Evolutionary conservation across 2,888 invertebrate species (phyloP), one percentile per base, ranked within the genome.

Genomic region (Cepaea hortensis): DNA sequence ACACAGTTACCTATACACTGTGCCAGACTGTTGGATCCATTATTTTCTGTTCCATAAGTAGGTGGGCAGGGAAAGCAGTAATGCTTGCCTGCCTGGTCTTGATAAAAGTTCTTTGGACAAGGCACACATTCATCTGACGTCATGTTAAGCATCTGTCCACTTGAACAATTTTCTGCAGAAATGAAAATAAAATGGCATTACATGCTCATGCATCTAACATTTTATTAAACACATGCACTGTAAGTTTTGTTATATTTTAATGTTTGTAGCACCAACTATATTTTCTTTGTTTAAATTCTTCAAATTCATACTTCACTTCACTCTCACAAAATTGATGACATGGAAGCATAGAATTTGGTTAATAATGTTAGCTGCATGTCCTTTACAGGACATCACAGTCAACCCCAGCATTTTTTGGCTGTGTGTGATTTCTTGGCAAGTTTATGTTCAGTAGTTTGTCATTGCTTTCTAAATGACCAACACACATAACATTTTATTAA

Each of bases 41-140:
- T 46, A 6, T 50, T 62, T 46, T 87, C 84, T 18, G 88, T 84
- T 35, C 80, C 84, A 75, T 48, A 76, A 48, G 84, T 23, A 15
- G 87, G 84, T 62, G 86, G 87, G 61, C 88, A 88, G 9, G 88
- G 87, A 9, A 81, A 62, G 46, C 88, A 88, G 18, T 65, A 79
- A 4, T 50, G 50, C 61, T 85, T 84, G 35, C 88, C 70, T 77
- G 72, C 70, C 20, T 80, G 18, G 35, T 84, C 50, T 83, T 89
- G 87, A 77, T 87, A 89, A 65, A 89, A 89, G 81, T 85, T 88
- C n/a, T 65, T 55, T n/a, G 83, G 83, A 61, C 88, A 89, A 6
- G 61, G 76, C 11, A 85, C 55, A 76, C 88, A 89, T 6, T n/a
- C 13, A 46, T 65, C 20, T 23, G 79, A 61, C 23, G 62, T 85